phyloP scores from a whole-genome alignment of 2,888 invertebrate species.

The Carabus problematicus region DNA sequence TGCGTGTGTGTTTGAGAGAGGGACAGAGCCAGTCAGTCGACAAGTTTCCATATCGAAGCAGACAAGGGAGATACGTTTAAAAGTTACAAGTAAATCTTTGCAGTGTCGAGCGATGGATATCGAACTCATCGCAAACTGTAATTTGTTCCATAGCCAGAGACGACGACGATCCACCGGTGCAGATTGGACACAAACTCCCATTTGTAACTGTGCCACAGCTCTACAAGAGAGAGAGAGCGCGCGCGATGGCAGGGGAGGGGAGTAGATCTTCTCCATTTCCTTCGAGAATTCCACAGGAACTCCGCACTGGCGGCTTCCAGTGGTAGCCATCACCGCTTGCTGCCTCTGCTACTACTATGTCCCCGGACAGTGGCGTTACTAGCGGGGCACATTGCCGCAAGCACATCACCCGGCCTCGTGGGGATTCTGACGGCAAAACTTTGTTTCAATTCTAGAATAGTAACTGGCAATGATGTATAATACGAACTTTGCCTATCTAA shows the following conservation, averaged over 20 bases:
- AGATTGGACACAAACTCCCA: slow-evolving; percentile 42
- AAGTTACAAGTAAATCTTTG: slow-evolving; percentile 42
- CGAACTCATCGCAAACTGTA: slow-evolving; percentile 43
- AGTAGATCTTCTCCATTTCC: slow-evolving; percentile 21
- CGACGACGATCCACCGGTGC: slow-evolving; percentile 32
- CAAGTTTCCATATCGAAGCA: slow-evolving; percentile 31
- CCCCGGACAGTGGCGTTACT: no score
- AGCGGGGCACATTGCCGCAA: no score
- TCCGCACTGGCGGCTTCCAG: neutral
- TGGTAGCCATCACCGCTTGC: neutral
- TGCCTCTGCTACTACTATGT: neutral
- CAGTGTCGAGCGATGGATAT: slow-evolving; percentile 42
- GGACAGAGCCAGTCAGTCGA: neutral
- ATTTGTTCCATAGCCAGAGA: slow-evolving; percentile 35
- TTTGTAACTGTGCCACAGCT: slow-evolving; percentile 24
- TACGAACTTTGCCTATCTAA: no score
- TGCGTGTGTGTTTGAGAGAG: neutral
- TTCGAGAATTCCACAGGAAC: slow-evolving; percentile 29
- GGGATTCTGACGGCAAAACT: no score
- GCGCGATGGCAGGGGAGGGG: neutral
- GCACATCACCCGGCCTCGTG: no score
- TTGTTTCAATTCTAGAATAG: no score
- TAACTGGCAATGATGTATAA: no score
- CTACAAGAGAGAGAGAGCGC: neutral
- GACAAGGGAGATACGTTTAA: slow-evolving; percentile 33